phyloP scores from a whole-genome alignment of 2,888 invertebrate genomes.

The Dione juno region DNA sequence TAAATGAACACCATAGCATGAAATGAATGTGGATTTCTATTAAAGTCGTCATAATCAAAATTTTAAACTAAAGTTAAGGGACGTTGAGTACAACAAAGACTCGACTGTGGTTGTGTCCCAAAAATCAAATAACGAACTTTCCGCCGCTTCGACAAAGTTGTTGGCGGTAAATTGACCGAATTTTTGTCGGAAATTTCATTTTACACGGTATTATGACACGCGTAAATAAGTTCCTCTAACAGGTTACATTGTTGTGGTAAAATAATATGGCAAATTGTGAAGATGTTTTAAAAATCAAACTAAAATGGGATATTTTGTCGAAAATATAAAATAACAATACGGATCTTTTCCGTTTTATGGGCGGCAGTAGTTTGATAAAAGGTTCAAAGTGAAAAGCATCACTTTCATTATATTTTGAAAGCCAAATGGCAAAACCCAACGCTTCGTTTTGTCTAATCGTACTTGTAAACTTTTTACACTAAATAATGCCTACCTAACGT shows the following conservation, averaged over 20 bases:
- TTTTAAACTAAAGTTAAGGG: conserved; percentile 5
- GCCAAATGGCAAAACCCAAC: no score
- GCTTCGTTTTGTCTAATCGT: no score
- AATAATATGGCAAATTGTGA: neutral
- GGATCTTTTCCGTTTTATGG: neutral
- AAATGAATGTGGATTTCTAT: neutral
- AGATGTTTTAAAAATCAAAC: no score
- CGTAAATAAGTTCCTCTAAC: conserved; percentile 21
- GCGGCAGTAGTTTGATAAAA: neutral
- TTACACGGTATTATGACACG: conserved; percentile 18
- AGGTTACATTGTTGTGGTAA: conserved; percentile 9
- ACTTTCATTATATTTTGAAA: no score
- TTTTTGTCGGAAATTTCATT: conserved; percentile 28
- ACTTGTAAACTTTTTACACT: no score
- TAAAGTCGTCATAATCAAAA: neutral
- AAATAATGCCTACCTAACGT: no score
- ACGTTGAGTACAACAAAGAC: neutral
- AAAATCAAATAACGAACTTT: conserved; percentile 38
- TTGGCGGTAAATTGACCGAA: conserved; percentile 27
- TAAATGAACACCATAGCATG: no score
- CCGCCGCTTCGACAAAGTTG: conserved; percentile 24
- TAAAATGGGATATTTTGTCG: no score
- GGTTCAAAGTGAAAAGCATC: no score
- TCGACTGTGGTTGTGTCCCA: conserved; percentile 8
- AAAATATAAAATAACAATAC: no score